Evolutionary conservation across 2,113 vertebrate genomes (phyloP), one percentile per base, ranked within the genome.

Genomic region (Eulacestoma nigropectus): DNA sequence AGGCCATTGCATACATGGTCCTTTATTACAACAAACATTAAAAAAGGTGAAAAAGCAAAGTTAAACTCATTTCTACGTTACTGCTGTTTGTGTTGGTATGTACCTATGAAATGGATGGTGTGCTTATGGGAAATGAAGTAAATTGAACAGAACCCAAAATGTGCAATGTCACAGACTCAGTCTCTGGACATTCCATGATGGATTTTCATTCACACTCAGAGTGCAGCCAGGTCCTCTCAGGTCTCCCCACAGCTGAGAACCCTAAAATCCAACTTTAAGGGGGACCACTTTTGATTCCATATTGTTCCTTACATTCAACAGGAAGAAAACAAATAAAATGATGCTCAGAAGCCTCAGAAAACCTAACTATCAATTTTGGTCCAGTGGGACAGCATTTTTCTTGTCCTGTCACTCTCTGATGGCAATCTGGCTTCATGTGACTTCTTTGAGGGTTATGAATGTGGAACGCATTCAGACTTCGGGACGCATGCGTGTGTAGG

Each of bases 361-460:
- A 80, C 17, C 26, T 64, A 88, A 39, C 59, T 56, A 73, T 75
- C 39, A 70, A n/a, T 78, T 96, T 67, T 57, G 37, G 32, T 65
- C 42, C 37, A 72, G n/a, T 25, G 56, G 52, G 44, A 94, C 37
- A 88, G 60, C 7, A 33, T 26, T 90, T 93, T 55, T 16, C 46
- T 64, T 90, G 68, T 81, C 46, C 50, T 81, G 11, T 85, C 6
- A 8, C 41, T 82, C 50, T 73, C 32, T 76, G 57, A 89, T 57
- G 62, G 69, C 70, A 87, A 22, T 44, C 80, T 75, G 85, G 53
- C 39, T 95, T 72, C 7, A 19, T 21, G 60, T 57, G 50, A 82
- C 65, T 90, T 85, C 84, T 90, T 59, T 92, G 84, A 49, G 62
- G 83, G 42, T 82, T 92, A 78, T 0, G 1, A 89, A 92, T 69